Evolutionary conservation across 1,140 invertebrate genomes (phyloP).

Genomic region (Anoplolepis gracilipes): DNA sequence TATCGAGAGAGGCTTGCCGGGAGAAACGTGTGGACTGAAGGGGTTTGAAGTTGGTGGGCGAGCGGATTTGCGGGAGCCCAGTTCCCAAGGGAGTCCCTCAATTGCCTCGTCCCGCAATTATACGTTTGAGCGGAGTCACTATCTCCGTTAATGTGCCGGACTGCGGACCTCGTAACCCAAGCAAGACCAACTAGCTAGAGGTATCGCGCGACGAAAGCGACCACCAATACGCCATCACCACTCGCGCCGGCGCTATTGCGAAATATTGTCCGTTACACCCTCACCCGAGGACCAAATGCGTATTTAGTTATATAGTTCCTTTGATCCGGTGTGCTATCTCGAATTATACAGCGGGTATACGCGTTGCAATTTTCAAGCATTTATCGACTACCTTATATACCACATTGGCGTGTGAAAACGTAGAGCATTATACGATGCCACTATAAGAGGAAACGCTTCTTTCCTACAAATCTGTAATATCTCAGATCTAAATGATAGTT

Average conservation of each 20-base stretch:
- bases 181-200: slow-evolving; percentile 67
- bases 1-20: slow-evolving; percentile 77
- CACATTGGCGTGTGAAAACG: background rate
- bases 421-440: background rate
- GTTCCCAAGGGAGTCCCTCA: slow-evolving; percentile 81
- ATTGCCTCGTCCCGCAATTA: slow-evolving; percentile 84
- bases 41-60: slow-evolving; percentile 73
- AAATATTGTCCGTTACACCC: slow-evolving; percentile 77
- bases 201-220: slow-evolving; percentile 59
- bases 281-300: slow-evolving; percentile 68
- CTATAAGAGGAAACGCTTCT: slow-evolving; percentile 12
- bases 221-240: slow-evolving; percentile 59
- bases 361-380: slow-evolving; percentile 65
- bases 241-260: slow-evolving; percentile 68
- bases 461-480: background rate
- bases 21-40: slow-evolving; percentile 77
- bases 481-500: background rate
- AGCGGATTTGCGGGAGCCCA: slow-evolving; percentile 73
- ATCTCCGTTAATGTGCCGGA: slow-evolving; percentile 84
- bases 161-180: slow-evolving; percentile 74
- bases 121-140: slow-evolving; percentile 84
- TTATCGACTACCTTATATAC: slow-evolving; percentile 23
- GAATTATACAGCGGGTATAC: slow-evolving; percentile 60
- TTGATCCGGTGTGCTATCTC: slow-evolving; percentile 71
- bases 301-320: slow-evolving; percentile 70